phyloP scores from a whole-genome alignment of 1,140 invertebrate species.

The Himalopsyche phryganea region DNA sequence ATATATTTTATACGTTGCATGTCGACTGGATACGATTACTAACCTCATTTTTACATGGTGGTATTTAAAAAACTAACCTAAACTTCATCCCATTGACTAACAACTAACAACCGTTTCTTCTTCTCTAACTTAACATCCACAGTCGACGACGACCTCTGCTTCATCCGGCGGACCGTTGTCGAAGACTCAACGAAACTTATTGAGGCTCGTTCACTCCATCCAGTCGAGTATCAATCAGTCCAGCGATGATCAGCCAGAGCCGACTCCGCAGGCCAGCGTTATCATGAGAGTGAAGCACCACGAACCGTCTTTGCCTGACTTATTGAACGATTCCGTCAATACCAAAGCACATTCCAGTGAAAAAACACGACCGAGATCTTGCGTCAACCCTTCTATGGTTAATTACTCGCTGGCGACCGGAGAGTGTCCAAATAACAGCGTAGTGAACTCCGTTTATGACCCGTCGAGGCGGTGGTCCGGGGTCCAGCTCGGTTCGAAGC shows the following conservation, averaged over 20 bases:
- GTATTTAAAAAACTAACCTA: too few relatives aligned
- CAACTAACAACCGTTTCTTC: constrained; percentile 28
- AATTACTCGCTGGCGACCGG: constrained; percentile 33
- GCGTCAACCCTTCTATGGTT: constrained; percentile 56
- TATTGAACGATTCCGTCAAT: constrained; percentile 54
- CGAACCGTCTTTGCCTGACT: constrained; percentile 52
- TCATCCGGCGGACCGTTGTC: constrained; percentile 36
- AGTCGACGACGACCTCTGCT: constrained; percentile 16
- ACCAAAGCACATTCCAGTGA: constrained; percentile 48
- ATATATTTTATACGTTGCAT: background rate
- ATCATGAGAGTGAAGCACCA: constrained; percentile 49
- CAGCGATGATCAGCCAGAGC: constrained; percentile 48
- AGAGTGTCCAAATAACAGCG: constrained; percentile 50
- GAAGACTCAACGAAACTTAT: constrained; percentile 55
- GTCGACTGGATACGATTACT: background rate
- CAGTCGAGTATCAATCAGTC: constrained; percentile 50
- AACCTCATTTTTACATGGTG: too few relatives aligned
- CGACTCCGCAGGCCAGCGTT: constrained; percentile 45
- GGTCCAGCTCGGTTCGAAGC: constrained; percentile 64
- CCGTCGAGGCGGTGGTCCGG: constrained; percentile 71
- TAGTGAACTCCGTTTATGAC: constrained; percentile 55
- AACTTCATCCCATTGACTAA: constrained; percentile 6
- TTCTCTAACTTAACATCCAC: constrained; percentile 10
- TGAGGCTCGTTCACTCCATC: constrained; percentile 55
- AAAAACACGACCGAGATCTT: constrained; percentile 65